Evolutionary conservation across 92 coral and sea anemone species (phyloP).

Genomic region (Zoanthus solanderi): DNA sequence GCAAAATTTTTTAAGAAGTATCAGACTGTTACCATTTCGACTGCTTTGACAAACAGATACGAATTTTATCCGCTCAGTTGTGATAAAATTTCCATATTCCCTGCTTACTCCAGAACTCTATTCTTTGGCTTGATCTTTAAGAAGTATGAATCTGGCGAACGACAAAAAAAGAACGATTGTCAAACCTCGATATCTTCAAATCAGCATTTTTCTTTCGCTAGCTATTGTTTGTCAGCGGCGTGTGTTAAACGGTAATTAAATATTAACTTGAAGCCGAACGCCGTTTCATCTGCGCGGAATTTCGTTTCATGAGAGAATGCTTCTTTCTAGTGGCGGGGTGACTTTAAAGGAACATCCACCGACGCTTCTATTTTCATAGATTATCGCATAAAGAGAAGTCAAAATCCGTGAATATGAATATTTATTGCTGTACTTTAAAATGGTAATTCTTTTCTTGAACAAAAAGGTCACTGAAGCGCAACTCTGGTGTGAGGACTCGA

Average conservation of each 20-base stretch:
- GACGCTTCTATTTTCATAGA: conserved; percentile 5
- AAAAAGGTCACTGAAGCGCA: neutral
- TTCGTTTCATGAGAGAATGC: neutral
- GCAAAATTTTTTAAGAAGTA: neutral
- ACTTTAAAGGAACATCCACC: neutral
- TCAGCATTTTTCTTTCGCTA: neutral
- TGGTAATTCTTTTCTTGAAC: conserved; percentile 4
- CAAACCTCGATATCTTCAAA: neutral
- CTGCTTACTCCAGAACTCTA: neutral
- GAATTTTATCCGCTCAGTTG: neutral
- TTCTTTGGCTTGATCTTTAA: neutral
- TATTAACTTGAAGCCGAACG: conserved; percentile 24
- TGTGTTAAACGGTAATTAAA: conserved; percentile 30
- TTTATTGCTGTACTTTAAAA: neutral
- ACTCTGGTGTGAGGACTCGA: neutral
- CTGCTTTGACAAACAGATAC: neutral
- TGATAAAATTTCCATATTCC: neutral
- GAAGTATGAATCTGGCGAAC: neutral
- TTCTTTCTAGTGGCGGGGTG: neutral
- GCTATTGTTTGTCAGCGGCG: conserved; percentile 44
- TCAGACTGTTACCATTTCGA: neutral
- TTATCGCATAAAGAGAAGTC: neutral
- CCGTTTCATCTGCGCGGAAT: neutral
- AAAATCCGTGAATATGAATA: neutral
- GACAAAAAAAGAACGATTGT: neutral